Evolutionary conservation across 2,888 invertebrate genomes (phyloP), one percentile per base, ranked within the genome.

Genomic region (Matsumyia berberina): DNA sequence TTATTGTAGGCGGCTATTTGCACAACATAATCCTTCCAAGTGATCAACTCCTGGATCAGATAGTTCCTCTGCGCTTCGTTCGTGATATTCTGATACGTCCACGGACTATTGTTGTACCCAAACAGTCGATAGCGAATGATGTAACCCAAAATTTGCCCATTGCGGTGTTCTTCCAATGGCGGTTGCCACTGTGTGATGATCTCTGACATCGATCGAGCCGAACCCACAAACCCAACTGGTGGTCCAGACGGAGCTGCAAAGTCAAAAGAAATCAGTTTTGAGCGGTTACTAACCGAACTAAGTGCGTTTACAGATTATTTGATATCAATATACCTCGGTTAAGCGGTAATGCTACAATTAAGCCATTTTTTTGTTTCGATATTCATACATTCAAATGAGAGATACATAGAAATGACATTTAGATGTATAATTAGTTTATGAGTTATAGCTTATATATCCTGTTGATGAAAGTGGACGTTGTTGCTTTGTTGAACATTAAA

Each of bases 131-230:
- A 99, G 76, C 97, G 94, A 79, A 99, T 95, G 19, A 97, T 95
- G 90, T 98, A 99, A 15, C 99, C 99, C 11, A 97, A 92, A 87
- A 99, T 96, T 90, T 97, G 96, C 0, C 99, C 99, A 90, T 99
- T 99, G 88, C 97, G 95, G 89, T 98, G 97, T 89, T 98, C 97
- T 89, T 98, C 97, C 7, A 97, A 92, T 0, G 99, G 99, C 29
- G 97, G 97, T 90, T 97, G 97, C 99, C 99, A 99, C 90, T 98
- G 98, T 0, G 98, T 96, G 88, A 98, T 97, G 80, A 99, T 98
- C 92, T 98, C 97, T 0, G 97, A 97, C 9, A 97, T 96, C 11
- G 98, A 97, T 79, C 98, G 94, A 0, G 99, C 97, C 0, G 97
- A 97, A 5, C 98, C 99, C 88, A 97, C 98, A 89, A 99, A 97